A percentile compares a stretch with the other conserved stretches of the same genome.
phyloP scores from a whole-genome alignment of 2,113 vertebrate genomes.

The Peucedramus taeniatus region DNA sequence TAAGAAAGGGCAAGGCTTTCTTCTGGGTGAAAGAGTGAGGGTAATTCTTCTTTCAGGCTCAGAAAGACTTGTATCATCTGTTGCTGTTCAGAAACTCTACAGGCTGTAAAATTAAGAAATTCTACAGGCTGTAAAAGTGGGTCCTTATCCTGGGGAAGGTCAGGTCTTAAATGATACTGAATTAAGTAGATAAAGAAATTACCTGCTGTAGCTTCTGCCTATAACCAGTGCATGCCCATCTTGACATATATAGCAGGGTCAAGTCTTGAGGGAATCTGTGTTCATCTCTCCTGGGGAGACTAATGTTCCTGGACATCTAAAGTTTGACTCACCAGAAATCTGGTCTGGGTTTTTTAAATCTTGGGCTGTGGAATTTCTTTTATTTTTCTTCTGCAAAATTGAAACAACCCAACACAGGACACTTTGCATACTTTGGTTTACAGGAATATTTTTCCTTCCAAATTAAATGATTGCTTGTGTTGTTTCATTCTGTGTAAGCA shows the following conservation, averaged over 20 bases:
- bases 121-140: not conserved
- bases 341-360: not conserved
- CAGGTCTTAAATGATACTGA: not conserved
- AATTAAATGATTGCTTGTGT: not conserved
- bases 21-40: not conserved
- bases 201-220: not conserved
- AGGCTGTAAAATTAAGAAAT: not conserved
- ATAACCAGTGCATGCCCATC: not conserved
- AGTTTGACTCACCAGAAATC: not conserved
- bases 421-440: not conserved
- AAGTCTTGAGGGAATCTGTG: not conserved
- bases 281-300: not conserved
- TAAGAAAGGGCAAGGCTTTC: not conserved
- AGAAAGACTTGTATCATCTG: not conserved
- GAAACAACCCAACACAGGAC: not conserved
- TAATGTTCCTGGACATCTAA: fast-evolving
- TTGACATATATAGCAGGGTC: not conserved
- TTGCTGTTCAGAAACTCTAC: not conserved
- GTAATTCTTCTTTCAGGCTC: not conserved
- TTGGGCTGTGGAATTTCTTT: not conserved
- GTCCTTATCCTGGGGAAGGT: not conserved
- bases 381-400: not conserved
- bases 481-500: not conserved
- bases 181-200: not conserved
- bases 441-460: not conserved